Evolutionary conservation across 2,113 vertebrate species (phyloP).

Genomic region (Engystomops pustulosus): DNA sequence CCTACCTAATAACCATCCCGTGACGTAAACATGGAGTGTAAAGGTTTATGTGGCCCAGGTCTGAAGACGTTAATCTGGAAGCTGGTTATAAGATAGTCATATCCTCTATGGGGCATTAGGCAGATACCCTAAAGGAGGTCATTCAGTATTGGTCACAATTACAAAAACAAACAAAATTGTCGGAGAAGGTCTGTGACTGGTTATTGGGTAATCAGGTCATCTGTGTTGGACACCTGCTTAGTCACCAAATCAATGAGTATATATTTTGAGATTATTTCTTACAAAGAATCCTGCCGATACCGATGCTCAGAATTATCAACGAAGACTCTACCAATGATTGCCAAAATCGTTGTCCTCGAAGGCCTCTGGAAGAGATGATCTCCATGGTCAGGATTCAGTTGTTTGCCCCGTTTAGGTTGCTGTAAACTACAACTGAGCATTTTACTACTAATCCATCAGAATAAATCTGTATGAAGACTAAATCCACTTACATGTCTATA

Average conservation of each 20-base stretch:
- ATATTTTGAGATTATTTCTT: not conserved
- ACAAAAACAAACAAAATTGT: no score
- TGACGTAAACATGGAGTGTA: not conserved
- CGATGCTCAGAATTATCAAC: not conserved
- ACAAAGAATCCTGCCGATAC: no score
- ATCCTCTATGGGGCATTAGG: not conserved
- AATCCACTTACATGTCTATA: constrained; percentile 26
- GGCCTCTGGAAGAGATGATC: not conserved
- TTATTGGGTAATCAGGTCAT: no score
- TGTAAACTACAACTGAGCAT: not conserved
- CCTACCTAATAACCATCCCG: not conserved
- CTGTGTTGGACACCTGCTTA: no score
- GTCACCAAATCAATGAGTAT: no score
- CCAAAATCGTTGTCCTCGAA: not conserved
- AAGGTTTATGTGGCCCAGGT: not conserved
- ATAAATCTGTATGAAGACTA: not conserved
- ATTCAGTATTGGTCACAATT: no score
- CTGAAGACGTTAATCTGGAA: not conserved
- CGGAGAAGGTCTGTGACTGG: no score
- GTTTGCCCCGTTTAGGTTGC: not conserved
- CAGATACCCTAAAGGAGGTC: not conserved
- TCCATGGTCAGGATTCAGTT: not conserved
- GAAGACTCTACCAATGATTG: not conserved
- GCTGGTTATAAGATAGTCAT: not conserved
- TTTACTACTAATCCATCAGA: not conserved